Evolutionary conservation across 2,113 vertebrate genomes (phyloP).

Genomic region (Speoplatyrhinus poulsoni): DNA sequence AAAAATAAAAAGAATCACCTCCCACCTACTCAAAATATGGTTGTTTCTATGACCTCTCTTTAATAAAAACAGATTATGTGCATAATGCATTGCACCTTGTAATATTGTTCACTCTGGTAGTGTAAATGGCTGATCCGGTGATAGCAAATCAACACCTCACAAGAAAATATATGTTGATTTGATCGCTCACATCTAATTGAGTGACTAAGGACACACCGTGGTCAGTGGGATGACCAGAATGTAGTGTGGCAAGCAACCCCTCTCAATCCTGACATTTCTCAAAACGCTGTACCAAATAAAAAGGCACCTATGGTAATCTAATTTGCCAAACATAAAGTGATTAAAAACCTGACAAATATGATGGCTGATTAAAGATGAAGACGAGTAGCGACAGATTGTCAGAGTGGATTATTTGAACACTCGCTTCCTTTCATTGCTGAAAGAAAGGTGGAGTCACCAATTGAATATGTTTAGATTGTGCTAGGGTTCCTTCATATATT

Average conservation of each 20-base stretch:
- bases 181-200: background rate
- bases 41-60: slow-evolving; percentile 20
- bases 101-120: slow-evolving; percentile 36
- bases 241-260: background rate
- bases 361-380: slow-evolving; percentile 41
- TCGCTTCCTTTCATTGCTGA: slow-evolving; percentile 12
- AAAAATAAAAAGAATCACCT: slow-evolving; percentile 44
- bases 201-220: background rate
- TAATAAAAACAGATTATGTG: slow-evolving; percentile 39
- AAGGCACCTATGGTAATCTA: slow-evolving; percentile 1
- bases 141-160: slow-evolving; percentile 29
- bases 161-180: slow-evolving; percentile 38
- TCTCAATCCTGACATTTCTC: slow-evolving; percentile 36
- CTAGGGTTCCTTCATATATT: slow-evolving; percentile 63
- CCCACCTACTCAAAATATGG: slow-evolving; percentile 60
- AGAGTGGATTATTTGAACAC: slow-evolving; percentile 56
- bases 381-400: slow-evolving; percentile 64
- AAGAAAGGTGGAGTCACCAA: slow-evolving; percentile 18
- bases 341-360: slow-evolving; percentile 31
- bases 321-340: slow-evolving; percentile 33
- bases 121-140: slow-evolving; percentile 51
- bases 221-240: background rate
- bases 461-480: slow-evolving; percentile 49
- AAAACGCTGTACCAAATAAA: slow-evolving; percentile 17
- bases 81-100: slow-evolving; percentile 31